phyloP scores from a whole-genome alignment of 2,797 vertebrate species.

The Scomberomorus guttatus region DNA sequence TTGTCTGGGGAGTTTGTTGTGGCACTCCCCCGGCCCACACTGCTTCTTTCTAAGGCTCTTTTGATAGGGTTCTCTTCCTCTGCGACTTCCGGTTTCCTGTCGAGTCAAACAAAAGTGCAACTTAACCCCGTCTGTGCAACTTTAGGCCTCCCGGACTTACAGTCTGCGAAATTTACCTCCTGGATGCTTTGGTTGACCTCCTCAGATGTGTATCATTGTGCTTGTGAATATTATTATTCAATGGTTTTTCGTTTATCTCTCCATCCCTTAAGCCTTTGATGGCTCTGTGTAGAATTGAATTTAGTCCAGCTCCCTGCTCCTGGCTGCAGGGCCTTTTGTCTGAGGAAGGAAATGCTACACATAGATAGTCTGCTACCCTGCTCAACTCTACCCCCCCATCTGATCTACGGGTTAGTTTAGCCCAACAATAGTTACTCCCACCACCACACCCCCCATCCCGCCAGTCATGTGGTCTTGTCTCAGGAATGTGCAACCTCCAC shows the following conservation, averaged over 20 bases:
- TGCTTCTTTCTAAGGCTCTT: constrained; percentile 47
- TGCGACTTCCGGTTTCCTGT: constrained; percentile 81
- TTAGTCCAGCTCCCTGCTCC: constrained; percentile 18
- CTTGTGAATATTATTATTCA: constrained; percentile 27
- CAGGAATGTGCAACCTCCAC: constrained; percentile 81
- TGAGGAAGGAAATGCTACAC: constrained; percentile 59
- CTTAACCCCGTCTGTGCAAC: constrained; percentile 44
- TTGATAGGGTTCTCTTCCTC: constrained; percentile 74
- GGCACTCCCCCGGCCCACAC: constrained; percentile 33
- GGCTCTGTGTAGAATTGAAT: constrained; percentile 7
- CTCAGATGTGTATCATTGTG: constrained; percentile 13
- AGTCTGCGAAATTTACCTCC: constrained; percentile 21
- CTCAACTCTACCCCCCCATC: constrained; percentile 22
- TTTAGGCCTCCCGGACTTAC: constrained; percentile 6
- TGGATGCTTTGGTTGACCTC: constrained; percentile 42
- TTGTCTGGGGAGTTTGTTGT: constrained; percentile 62
- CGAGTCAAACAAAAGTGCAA: constrained; percentile 37
- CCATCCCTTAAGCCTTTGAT: background rate
- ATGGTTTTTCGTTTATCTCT: constrained; percentile 15
- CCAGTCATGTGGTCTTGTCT: constrained; percentile 78
- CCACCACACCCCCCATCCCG: constrained; percentile 50
- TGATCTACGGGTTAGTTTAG: constrained; percentile 57
- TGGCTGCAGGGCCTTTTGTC: constrained; percentile 53
- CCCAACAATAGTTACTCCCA: constrained; percentile 67
- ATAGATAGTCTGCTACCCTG: constrained; percentile 47